Base-by-base conservation (phyloP, 2,888 invertebrate species). In the Ichneumoninae sp. region DNA sequence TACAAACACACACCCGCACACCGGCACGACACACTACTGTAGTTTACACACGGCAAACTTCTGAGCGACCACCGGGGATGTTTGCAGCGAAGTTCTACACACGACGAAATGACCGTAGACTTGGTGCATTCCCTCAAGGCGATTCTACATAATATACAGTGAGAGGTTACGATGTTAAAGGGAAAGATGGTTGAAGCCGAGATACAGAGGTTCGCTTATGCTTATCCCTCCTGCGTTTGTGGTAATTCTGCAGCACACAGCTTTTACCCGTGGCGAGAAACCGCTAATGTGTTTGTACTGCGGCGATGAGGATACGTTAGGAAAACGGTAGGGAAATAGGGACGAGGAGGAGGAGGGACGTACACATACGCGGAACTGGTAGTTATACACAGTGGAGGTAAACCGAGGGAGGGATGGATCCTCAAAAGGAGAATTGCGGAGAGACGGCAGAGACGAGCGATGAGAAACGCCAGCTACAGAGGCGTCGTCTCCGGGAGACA, bases 271-370 rank as follows among this genome's bases (percentile, higher is more conserved):
- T 77, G 77, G 86, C 74, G 86, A 84, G 83, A 86, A 87, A 86
- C 87, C 87, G 85, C 86, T 86, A 87, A 87, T 86, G 86, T 87
- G 86, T 86, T 87, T 87, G 85, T 85, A 86, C 86, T 85, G 83
- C 78, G 86, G 83, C 83, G 70, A 86, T 86, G 82, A 81, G 80
- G 77, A 84, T 83, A 86, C 79, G 80, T 71, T 84, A 71, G 22
- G 80, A 75, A 85, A 81, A 81, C 72, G 79, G 70, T 68, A 47
- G 22, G 33, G 78, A 26, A 68, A 78, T 66, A 70, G 50, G 22
- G 60, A 40, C 22, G 70, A 44, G 68, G 19, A 62, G 54, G 81
- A 72, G 71, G 81, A 76, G 71, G 60, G 19, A 22, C 16, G 50
- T 19, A 47, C 77, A 71, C 76, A 13, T 40, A 50, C 50, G 57